phyloP scores from a whole-genome alignment of 2,888 invertebrate genomes.

The Cerastoderma edule region DNA sequence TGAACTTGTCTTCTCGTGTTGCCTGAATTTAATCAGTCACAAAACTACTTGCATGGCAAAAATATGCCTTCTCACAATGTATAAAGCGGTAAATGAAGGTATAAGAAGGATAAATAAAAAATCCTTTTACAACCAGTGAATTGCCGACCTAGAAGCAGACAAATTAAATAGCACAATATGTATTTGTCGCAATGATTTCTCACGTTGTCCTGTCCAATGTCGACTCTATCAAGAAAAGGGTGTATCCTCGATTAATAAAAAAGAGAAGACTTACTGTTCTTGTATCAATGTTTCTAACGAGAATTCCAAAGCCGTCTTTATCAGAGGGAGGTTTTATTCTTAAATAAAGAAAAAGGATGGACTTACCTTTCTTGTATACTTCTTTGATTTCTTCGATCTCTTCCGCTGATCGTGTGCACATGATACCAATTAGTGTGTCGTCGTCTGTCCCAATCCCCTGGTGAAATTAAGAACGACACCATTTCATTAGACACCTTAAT shows the following conservation, averaged over 20 bases:
- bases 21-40: not conserved
- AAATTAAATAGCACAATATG: not conserved
- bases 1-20: not conserved
- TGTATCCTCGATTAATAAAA: not conserved
- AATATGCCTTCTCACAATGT: not conserved
- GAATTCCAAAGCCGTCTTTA: not conserved
- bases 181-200: too few species aligned
- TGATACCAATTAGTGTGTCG: constrained; percentile 91
- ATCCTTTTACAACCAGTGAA: not conserved
- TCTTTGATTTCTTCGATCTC: constrained; percentile 88
- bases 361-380: constrained; percentile 66
- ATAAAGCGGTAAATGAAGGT: not conserved
- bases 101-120: not conserved
- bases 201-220: too few species aligned
- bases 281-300: not conserved
- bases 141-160: not conserved
- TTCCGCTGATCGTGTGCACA: constrained; percentile 87
- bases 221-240: not conserved
- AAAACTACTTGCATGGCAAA: not conserved
- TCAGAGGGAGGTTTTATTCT: not conserved
- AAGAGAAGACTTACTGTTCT: not conserved
- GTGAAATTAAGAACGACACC: not conserved
- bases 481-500: not conserved
- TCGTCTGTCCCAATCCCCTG: constrained; percentile 94
- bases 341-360: not conserved